Evolutionary conservation across 2,888 invertebrate genomes (phyloP).

Genomic region (Oasisia sp.): DNA sequence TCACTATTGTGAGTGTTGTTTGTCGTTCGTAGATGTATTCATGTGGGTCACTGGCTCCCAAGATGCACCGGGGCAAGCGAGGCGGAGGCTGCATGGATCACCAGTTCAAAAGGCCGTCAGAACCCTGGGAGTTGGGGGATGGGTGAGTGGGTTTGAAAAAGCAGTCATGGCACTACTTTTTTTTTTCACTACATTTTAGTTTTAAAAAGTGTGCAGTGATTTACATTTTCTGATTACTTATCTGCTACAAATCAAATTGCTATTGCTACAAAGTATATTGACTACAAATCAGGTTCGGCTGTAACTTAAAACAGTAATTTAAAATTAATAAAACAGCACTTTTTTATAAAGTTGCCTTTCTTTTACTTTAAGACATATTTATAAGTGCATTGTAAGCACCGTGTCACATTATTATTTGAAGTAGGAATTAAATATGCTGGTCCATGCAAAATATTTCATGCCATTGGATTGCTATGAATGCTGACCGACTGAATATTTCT

Average conservation of each 20-base stretch:
- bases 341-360: too few species aligned
- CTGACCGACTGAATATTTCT: constrained; percentile 25
- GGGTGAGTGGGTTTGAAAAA: constrained; percentile 62
- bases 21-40: constrained; percentile 67
- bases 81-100: constrained; percentile 67
- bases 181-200: neutral
- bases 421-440: too few species aligned
- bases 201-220: neutral
- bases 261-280: too few species aligned
- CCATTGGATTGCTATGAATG: neutral
- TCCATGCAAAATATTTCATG: neutral
- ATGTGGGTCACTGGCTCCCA: constrained; percentile 70
- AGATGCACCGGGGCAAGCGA: constrained; percentile 66
- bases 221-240: neutral
- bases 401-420: too few species aligned
- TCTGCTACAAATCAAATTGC: too few species aligned
- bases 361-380: too few species aligned
- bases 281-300: neutral
- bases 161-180: neutral
- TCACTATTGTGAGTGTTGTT: neutral
- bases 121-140: constrained; percentile 71
- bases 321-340: too few species aligned
- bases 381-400: too few species aligned
- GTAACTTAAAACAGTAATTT: too few species aligned
- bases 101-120: constrained; percentile 67